Conservation (phyloP, 1,140 invertebrate genomes). For the Epicauta chinensis region DNA sequence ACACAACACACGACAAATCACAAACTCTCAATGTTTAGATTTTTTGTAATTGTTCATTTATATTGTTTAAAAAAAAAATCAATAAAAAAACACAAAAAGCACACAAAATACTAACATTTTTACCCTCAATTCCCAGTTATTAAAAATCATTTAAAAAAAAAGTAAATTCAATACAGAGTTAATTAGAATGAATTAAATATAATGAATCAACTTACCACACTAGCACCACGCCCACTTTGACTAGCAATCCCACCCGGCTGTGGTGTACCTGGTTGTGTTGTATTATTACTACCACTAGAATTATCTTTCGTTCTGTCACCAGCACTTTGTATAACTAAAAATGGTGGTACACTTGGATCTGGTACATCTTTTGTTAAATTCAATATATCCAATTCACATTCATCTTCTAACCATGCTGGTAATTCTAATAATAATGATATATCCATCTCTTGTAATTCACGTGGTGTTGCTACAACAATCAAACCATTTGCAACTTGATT, state of each 20-base stretch:
- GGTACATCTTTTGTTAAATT: constrained; percentile 58
- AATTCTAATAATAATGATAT: constrained; percentile 84
- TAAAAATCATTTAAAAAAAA: constrained; percentile 2
- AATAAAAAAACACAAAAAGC: constrained; percentile 1
- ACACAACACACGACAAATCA: constrained; percentile 28
- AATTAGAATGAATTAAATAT: no score
- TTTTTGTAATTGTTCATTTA: neutral
- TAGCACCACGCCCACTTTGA: constrained; percentile 80
- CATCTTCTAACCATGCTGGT: constrained; percentile 88
- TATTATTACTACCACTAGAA: no score
- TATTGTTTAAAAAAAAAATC: neutral
- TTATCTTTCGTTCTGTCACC: constrained; percentile 58
- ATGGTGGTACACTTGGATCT: constrained; percentile 70
- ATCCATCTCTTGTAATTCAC: constrained; percentile 97
- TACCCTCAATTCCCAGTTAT: constrained; percentile 12
- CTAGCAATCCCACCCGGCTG: constrained; percentile 63
- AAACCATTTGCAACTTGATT: constrained; percentile 80
- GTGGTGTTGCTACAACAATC: constrained; percentile 87
- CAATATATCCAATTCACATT: constrained; percentile 92
- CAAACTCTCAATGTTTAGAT: constrained; percentile 13
- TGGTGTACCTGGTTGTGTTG: constrained; percentile 50
- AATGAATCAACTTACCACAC: constrained; percentile 63
- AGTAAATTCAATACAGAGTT: constrained; percentile 7
- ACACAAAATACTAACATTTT: constrained; percentile 2
- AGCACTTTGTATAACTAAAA: constrained; percentile 87